Percentiles rank a stretch among this genome's conserved stretches.
These are phyloP conservation scores for Phaethon lepturus DNA, from an alignment of 2,113 vertebrate genomes.

Conservation along the genomic window DNA sequence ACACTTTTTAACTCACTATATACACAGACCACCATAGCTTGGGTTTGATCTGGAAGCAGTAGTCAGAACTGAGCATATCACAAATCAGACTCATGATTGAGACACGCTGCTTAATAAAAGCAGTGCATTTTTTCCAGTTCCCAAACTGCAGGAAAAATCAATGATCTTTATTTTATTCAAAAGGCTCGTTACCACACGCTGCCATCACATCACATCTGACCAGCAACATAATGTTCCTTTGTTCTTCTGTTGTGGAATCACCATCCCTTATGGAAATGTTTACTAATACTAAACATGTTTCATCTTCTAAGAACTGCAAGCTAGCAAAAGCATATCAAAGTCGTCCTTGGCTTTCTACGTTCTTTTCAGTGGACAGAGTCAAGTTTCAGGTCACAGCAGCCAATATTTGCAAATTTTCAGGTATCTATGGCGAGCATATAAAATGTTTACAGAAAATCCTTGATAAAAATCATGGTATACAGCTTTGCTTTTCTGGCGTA, in stretches of 20 bases:
- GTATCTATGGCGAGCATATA: background rate
- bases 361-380: background rate
- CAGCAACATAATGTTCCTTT: background rate
- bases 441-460: background rate
- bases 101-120: background rate
- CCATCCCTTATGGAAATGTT: background rate
- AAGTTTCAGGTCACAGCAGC: background rate
- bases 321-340: background rate
- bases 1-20: background rate
- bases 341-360: background rate
- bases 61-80: background rate
- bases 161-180: background rate
- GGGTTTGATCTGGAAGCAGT: background rate
- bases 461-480: background rate
- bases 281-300: background rate
- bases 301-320: background rate
- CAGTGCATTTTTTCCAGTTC: background rate
- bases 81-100: background rate
- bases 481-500: background rate
- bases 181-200: background rate
- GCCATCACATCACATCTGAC: background rate
- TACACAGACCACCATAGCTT: background rate
- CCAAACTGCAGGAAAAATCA: background rate
- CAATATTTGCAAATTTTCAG: background rate
- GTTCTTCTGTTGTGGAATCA: background rate